These are phyloP conservation scores for Pterostichus niger DNA, from an alignment of 2,888 invertebrate species.

Conservation along the genomic window DNA sequence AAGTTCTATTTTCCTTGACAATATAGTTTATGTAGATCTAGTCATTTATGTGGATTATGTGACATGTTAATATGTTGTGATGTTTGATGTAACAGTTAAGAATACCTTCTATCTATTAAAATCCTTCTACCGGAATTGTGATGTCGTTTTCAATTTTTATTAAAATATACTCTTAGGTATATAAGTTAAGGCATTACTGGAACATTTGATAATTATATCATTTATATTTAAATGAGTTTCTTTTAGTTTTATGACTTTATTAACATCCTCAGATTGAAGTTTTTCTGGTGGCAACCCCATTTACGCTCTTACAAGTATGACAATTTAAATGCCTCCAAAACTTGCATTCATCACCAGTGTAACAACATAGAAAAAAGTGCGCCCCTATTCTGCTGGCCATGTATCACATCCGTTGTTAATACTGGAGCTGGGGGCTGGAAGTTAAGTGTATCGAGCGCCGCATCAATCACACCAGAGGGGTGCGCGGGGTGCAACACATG, in stretches of 20 bases:
- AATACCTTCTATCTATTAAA: no score
- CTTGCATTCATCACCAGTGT: constrained; percentile 28
- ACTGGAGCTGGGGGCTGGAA: constrained; percentile 30
- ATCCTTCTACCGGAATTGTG: no score
- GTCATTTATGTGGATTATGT: no score
- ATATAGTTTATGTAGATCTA: no score
- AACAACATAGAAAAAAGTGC: constrained; percentile 36
- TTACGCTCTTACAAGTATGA: background rate
- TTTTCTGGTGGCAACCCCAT: background rate
- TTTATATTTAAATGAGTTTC: no score
- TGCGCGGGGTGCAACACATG: constrained; percentile 15
- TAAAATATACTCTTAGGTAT: no score
- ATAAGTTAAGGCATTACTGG: no score
- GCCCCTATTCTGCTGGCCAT: constrained; percentile 6
- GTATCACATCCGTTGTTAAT: background rate
- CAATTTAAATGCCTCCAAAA: constrained; percentile 36
- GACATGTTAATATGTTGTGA: no score
- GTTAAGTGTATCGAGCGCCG: constrained; percentile 45
- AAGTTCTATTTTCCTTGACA: no score
- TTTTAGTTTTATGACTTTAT: constrained; percentile 21
- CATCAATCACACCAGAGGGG: constrained; percentile 42
- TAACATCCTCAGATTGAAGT: constrained; percentile 6
- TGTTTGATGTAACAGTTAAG: no score
- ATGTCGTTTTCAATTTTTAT: no score
- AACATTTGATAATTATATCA: no score